Evolutionary conservation across 1,140 invertebrate genomes (phyloP), one percentile per base, ranked within the genome.

Genomic region (Physella acuta): DNA sequence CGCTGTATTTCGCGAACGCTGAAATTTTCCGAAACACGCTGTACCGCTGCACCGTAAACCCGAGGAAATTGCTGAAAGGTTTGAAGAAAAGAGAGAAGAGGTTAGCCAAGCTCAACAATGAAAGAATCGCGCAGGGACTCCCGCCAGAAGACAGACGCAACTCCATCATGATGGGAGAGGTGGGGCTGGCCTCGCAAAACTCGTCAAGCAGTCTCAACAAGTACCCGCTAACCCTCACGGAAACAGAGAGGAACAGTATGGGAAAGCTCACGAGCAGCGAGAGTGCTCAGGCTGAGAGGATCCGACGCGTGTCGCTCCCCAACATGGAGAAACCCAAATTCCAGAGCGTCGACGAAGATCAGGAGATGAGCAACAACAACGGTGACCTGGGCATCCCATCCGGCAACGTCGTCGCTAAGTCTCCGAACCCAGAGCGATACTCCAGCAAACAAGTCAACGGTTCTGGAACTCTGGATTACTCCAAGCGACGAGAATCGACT

Each of bases 1-100:
- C 85, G 24, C 60, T 88, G n/a, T 87, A 86, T 73, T 87, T 85
- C 73, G 86, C 83, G 1, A 87, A 86, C 75, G 82, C 85, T 1
- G 86, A 87, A 75, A 81, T 83, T 28, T 87, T 87, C 72, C 75
- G 77, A 44, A 81, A 65, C 61, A 76, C 67, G 26, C 72, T 82
- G 24, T 81, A 82, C 61, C 74, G 71, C 37, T 56, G 72, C n/a
- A 81, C 79, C 1, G 71, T 79, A 0, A 83, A 81, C 62, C 76
- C 79, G 1, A 69, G 78, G 49, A 80, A 80, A 71, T 56, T 76
- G 31, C 71, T 81, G 44, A 81, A 82, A 68, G 74, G 77, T 60
- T 62, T 82, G 26, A 79, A 81, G 56, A 81, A 81, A 68, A 76
- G 77, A 62, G 77, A 77, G 73, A 71, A 61, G 56, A 69, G 56